Percentiles rank a stretch among this genome's conserved stretches.
Evolutionary conservation across 2,797 vertebrate genomes (phyloP).

Genomic region (Champsocephalus gunnari): DNA sequence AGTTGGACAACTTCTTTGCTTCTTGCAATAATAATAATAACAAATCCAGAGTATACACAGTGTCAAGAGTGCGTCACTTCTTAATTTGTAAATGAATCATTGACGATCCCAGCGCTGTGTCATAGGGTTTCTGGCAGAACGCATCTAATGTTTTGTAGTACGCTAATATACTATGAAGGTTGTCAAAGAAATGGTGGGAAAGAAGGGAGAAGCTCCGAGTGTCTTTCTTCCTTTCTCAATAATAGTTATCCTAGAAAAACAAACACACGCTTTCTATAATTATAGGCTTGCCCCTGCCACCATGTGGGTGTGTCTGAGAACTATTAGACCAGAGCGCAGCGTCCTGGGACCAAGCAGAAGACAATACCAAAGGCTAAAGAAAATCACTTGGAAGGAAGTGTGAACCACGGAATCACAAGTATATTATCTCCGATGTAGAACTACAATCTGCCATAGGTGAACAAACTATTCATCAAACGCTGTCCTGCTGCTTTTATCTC

Average conservation of each 20-base stretch:
- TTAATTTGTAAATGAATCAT: background rate
- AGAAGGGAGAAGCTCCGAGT: constrained; percentile 20
- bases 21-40: background rate
- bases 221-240: constrained; percentile 54
- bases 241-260: constrained; percentile 71
- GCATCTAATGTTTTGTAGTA: background rate
- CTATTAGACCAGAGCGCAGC: constrained; percentile 50
- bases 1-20: background rate
- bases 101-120: constrained; percentile 1
- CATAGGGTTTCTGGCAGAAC: constrained; percentile 10
- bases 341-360: constrained; percentile 29
- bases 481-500: background rate
- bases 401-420: background rate
- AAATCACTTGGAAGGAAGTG: background rate
- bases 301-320: constrained; percentile 77
- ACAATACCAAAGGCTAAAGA: constrained; percentile 33
- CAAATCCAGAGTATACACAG: background rate
- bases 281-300: constrained; percentile 62
- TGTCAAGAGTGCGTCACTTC: background rate
- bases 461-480: background rate
- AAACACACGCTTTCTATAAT: constrained; percentile 80
- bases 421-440: background rate
- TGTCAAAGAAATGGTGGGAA: constrained; percentile 43
- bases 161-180: background rate
- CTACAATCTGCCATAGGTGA: background rate